phyloP scores from a whole-genome alignment of 2,888 invertebrate species.

The Auanema sp. region DNA sequence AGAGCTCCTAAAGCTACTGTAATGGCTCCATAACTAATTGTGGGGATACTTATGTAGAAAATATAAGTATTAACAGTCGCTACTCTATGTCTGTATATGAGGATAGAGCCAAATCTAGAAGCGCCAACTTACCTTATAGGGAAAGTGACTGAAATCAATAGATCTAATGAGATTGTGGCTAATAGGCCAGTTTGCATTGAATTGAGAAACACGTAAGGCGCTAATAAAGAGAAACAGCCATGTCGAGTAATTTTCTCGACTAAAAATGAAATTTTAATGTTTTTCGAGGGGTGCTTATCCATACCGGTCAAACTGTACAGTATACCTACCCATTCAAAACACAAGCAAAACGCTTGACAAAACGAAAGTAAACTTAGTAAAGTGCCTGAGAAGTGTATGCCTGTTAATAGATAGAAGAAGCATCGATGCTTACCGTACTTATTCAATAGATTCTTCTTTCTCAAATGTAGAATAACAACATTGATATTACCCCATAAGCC shows the following conservation, averaged over 20 bases:
- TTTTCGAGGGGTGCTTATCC: too few relatives aligned
- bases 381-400: slow-evolving; percentile 17
- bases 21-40: background rate
- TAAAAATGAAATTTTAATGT: background rate
- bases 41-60: too few relatives aligned
- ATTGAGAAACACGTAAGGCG: slow-evolving; percentile 1
- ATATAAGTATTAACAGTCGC: too few relatives aligned
- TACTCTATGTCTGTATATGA: too few relatives aligned
- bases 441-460: slow-evolving; percentile 23
- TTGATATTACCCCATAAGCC: slow-evolving; percentile 37
- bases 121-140: slow-evolving; percentile 14
- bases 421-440: slow-evolving; percentile 32
- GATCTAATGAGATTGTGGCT: slow-evolving; percentile 20
- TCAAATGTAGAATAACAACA: slow-evolving; percentile 22
- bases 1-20: background rate
- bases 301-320: slow-evolving; percentile 5
- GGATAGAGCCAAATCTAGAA: too few relatives aligned
- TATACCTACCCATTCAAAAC: slow-evolving; percentile 21
- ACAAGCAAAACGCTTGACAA: slow-evolving; percentile 15
- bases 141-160: slow-evolving; percentile 17
- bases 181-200: slow-evolving; percentile 23
- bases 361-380: slow-evolving; percentile 12
- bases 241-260: background rate
- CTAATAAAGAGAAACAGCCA: slow-evolving; percentile 4
- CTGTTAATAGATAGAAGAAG: too few relatives aligned